Evolutionary conservation across 2,888 invertebrate species (phyloP), one percentile per base, ranked within the genome.

Genomic region (Cataglyphis rosenhaueri): DNA sequence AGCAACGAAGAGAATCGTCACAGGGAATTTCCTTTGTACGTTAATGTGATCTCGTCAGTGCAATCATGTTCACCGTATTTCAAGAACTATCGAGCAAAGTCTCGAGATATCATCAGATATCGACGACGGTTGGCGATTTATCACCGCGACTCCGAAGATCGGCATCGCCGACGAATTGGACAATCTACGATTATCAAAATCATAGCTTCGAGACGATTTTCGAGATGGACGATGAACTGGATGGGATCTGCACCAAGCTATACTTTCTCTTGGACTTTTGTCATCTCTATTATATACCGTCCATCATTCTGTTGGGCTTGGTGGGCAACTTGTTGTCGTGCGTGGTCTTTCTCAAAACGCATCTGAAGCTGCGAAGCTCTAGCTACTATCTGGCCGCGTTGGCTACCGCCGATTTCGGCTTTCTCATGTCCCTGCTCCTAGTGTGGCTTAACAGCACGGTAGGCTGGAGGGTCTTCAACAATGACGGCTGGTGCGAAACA

Each of bases 381-480:
- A 96, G 96, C 88, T 96, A 96, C 87, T 96, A 96, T 89, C 92
- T 96, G 81, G 96, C 96, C 0, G 96, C 96, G 0, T 92, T 97
- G 64, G 96, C 96, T 3, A 93, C 95, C 0, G 96, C 96, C 0
- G 96, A 96, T 91, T 95, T 96, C 59, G 95, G 96, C 2, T 96
- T 96, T 89, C 92, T 96, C 29, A 94, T 95, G 2, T 95, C 96
- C 0, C 91, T 96, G 15, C 93, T 96, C 38, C 87, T 96, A 5
- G 95, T 96, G 0, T 95, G 96, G 95, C 92, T 95, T 52, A 95
- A 95, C 91, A 95, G 95, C 84, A 95, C 95, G 10, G 89, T 95
- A 21, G 94, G 95, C 2, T 94, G 95, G 90, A 94, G 94, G 57
- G 92, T 96, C 15, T 96, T 95, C 92, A 95, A 96, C 91, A 94